Percentiles rank a stretch among this genome's conserved stretches.
Evolutionary conservation across 2,113 vertebrate species (phyloP).

Genomic region (Azemiops feae): DNA sequence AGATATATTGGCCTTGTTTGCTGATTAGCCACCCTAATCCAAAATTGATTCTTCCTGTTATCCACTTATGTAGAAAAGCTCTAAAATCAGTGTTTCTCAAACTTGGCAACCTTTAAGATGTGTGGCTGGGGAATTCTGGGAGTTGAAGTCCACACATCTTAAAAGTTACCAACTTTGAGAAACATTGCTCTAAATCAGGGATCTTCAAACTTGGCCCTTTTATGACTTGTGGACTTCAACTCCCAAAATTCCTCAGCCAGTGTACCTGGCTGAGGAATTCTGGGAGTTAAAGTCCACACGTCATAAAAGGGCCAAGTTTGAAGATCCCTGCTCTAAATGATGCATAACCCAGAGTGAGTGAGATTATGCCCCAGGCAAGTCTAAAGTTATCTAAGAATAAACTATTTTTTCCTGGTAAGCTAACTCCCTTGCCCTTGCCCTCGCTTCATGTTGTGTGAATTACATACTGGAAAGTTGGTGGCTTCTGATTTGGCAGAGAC

Average conservation of each 20-base stretch:
- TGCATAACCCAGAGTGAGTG: not conserved
- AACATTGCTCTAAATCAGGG: not conserved
- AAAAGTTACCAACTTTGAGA: not conserved
- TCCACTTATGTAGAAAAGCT: not conserved
- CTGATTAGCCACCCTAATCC: not conserved
- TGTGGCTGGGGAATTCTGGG: not conserved
- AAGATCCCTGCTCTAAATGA: not conserved
- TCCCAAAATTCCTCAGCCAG: no score
- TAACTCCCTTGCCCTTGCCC: not conserved
- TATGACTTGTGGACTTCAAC: no score
- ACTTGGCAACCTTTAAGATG: not conserved
- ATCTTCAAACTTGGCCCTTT: no score
- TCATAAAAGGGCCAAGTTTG: no score
- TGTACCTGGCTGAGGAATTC: no score
- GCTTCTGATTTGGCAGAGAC: no score
- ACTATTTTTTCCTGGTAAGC: not conserved
- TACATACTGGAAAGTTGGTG: not conserved
- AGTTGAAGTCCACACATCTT: not conserved
- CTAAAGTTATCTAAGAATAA: not conserved
- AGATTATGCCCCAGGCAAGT: not conserved
- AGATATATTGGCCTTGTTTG: not conserved
- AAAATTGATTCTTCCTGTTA: not conserved
- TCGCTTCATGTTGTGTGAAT: not conserved
- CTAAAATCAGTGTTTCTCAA: not conserved
- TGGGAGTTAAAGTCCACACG: no score